These are phyloP conservation scores for Mythimna ferrago DNA, from an alignment of 2,888 invertebrate genomes.

Conservation along the genomic window DNA sequence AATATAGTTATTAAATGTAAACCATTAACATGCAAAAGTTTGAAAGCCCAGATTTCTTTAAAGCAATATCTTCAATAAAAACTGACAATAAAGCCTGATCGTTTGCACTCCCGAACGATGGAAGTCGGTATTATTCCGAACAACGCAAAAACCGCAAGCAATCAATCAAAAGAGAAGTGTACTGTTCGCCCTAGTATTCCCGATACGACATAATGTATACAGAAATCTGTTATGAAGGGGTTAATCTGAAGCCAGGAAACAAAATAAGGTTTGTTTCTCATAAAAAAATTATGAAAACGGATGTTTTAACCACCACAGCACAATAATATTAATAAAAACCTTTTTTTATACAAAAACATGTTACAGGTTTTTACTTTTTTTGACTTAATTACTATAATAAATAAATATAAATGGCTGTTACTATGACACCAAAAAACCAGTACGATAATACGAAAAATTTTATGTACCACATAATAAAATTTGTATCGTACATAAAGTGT, in stretches of 20 bases:
- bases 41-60: slow-evolving; percentile 22
- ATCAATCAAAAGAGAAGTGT: slow-evolving; percentile 35
- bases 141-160: slow-evolving; percentile 23
- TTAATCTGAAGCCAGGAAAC: slow-evolving; percentile 9
- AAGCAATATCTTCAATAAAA: slow-evolving; percentile 14
- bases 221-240: slow-evolving; percentile 20
- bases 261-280: not conserved
- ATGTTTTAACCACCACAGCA: too few relatives aligned
- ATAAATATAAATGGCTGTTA: too few relatives aligned
- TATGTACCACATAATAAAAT: too few relatives aligned
- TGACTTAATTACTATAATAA: too few relatives aligned
- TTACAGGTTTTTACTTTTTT: too few relatives aligned
- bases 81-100: slow-evolving; percentile 29
- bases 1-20: not conserved
- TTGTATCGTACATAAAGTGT: too few relatives aligned
- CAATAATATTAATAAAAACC: too few relatives aligned
- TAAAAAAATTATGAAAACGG: not conserved
- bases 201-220: slow-evolving; percentile 7
- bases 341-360: too few relatives aligned
- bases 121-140: slow-evolving; percentile 10
- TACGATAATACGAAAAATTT: too few relatives aligned
- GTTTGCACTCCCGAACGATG: slow-evolving; percentile 24
- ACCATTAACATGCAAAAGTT: slow-evolving; percentile 14
- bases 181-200: slow-evolving; percentile 15
- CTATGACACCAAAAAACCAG: too few relatives aligned